phyloP scores from a whole-genome alignment of 2,113 vertebrate genomes.

The Parus major region DNA sequence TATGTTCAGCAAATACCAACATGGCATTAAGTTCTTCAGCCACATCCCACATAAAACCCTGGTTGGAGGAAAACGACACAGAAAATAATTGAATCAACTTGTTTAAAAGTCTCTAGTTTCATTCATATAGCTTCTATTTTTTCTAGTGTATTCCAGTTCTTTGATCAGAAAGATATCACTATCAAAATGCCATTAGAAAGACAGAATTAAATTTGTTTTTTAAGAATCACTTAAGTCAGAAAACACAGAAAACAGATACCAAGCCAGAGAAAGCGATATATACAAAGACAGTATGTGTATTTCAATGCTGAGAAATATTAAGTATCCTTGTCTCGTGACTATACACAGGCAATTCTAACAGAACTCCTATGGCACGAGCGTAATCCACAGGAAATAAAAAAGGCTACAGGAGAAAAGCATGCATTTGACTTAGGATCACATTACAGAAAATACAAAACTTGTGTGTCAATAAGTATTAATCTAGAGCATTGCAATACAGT shows the following conservation, averaged over 20 bases:
- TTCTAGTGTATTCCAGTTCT: not conserved
- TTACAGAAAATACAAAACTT: not conserved
- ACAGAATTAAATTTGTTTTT: not conserved
- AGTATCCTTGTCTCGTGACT: not conserved
- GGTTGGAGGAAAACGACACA: not conserved
- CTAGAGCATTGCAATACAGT: not conserved
- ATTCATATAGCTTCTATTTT: too few relatives aligned
- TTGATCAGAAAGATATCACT: not conserved
- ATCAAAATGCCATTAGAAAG: not conserved
- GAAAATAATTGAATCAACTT: not conserved
- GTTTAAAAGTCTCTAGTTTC: not conserved
- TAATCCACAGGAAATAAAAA: not conserved
- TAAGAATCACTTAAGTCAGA: not conserved
- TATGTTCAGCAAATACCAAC: slow-evolving; percentile 95
- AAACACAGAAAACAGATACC: not conserved
- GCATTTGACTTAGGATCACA: not conserved
- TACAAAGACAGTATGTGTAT: not conserved
- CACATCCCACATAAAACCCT: slow-evolving; percentile 98
- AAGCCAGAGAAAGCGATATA: not conserved
- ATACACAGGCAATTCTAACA: not conserved
- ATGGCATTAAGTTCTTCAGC: slow-evolving; percentile 89
- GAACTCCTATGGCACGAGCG: not conserved
- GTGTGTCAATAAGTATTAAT: not conserved
- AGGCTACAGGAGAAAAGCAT: not conserved
- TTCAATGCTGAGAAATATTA: not conserved